A percentile compares a stretch with the other conserved stretches of the same genome.
Evolutionary conservation across 2,113 vertebrate genomes (phyloP).

Genomic region (Typhlomys cinereus): DNA sequence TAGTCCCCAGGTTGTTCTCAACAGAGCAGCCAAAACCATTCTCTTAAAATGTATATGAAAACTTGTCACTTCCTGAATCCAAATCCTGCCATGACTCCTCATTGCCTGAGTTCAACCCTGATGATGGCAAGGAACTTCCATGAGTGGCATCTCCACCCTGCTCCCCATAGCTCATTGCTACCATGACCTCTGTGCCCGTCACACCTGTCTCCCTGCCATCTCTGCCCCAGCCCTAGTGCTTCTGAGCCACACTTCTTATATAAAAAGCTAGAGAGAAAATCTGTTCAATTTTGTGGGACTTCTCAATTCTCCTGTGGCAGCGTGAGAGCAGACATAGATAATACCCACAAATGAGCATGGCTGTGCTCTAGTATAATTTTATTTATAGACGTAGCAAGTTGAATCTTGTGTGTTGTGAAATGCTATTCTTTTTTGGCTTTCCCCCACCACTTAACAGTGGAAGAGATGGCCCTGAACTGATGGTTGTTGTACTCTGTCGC

Average conservation of each 20-base stretch:
- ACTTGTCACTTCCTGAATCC: too few relatives aligned
- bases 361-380: not conserved
- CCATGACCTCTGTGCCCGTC: too few relatives aligned
- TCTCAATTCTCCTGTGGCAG: rapidly evolving
- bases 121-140: not conserved
- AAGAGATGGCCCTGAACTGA: not conserved
- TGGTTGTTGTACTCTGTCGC: not conserved
- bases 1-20: not conserved
- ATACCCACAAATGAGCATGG: not conserved
- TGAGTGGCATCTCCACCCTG: too few relatives aligned
- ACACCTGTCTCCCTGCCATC: rapidly evolving
- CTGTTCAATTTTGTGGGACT: not conserved
- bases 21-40: not conserved
- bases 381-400: not conserved
- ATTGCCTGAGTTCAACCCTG: not conserved
- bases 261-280: not conserved
- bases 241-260: not conserved
- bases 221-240: not conserved
- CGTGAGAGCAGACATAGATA: not conserved
- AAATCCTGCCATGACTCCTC: not conserved
- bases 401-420: not conserved
- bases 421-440: not conserved
- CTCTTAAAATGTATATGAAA: not conserved
- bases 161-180: not conserved
- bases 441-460: not conserved